Conservation (phyloP, 2,797 vertebrate species). For the Emydoidea blandingii region DNA sequence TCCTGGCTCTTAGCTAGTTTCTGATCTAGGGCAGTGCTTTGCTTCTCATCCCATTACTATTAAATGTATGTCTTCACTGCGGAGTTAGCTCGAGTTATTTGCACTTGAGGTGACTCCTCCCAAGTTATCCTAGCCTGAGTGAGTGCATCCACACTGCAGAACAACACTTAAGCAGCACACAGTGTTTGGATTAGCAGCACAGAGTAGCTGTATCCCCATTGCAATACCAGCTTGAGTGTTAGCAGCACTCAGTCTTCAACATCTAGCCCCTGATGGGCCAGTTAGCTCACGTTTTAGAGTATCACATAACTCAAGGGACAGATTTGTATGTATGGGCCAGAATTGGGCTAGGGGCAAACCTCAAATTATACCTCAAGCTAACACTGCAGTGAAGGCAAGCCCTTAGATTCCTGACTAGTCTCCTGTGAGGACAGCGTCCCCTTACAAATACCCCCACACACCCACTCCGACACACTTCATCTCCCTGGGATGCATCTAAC, state of each 20-base stretch:
- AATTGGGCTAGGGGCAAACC: too few relatives aligned
- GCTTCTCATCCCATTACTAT: accelerated
- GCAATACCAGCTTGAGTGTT: not conserved
- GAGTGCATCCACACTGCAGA: not conserved
- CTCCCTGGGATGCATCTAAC: not conserved
- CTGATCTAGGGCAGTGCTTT: not conserved
- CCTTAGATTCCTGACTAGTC: not conserved
- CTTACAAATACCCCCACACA: not conserved
- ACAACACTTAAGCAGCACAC: not conserved
- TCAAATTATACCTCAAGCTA: not conserved
- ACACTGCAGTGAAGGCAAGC: not conserved
- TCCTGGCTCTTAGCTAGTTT: not conserved
- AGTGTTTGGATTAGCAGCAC: not conserved
- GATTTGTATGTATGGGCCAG: not conserved
- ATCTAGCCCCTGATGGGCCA: not conserved
- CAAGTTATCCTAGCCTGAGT: not conserved
- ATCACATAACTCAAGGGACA: not conserved
- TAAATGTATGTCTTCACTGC: not conserved
- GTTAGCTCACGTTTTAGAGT: not conserved
- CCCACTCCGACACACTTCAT: not conserved
- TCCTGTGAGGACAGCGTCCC: not conserved
- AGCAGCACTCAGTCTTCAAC: not conserved
- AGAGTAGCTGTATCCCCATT: not conserved
- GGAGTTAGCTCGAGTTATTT: not conserved
- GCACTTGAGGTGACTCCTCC: not conserved